Evolutionary conservation across 2,888 invertebrate species (phyloP), one percentile per base, ranked within the genome.

Genomic region (Limnephilus lunatus): DNA sequence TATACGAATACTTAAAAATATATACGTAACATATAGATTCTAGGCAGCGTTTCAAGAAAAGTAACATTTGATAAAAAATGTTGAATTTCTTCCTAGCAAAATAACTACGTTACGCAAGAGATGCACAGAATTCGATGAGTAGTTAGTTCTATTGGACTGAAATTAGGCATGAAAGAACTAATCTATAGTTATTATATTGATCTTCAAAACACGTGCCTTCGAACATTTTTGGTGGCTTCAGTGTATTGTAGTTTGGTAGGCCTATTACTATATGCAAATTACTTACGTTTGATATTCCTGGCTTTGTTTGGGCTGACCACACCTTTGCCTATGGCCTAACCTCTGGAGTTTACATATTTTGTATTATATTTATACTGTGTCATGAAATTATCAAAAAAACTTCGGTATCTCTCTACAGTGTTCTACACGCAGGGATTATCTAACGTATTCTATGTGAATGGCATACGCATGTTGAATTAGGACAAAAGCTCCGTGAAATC

Each of bases 401-500:
- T 68, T 68, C 3, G 5, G 7, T 68, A 25, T 68, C 68, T 68
- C 9, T 68, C 2, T 9, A 53, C 15, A 0, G 19, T 53, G 3
- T 19, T 19, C 3, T 48, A 48, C 3, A 9, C 25, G 68, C 25
- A 9, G 9, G 68, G 68, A 68, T n/a, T 25, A 25, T 68, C 68
- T 68, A 25, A 25, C 25, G 9, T n/a, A 25, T n/a, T 68, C 25
- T n/a, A 68, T 68, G 1, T 68, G 68, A n/a, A 68, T n/a, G 68
- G 44, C 31, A 11, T 32, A 68, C 88, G 88, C 53, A 30, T 80
- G 91, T 35, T 87, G 81, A 91, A 89, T 89, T 83, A 91, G 83
- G 91, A 35, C 30, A 82, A 88, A 89, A 89, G 88, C 83, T 89
- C 68, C 82, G 30, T 91, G 89, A 82, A 82, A 91, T 89, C 48